phyloP scores from a whole-genome alignment of 1,140 invertebrate species.

The Cotesia chilonis region DNA sequence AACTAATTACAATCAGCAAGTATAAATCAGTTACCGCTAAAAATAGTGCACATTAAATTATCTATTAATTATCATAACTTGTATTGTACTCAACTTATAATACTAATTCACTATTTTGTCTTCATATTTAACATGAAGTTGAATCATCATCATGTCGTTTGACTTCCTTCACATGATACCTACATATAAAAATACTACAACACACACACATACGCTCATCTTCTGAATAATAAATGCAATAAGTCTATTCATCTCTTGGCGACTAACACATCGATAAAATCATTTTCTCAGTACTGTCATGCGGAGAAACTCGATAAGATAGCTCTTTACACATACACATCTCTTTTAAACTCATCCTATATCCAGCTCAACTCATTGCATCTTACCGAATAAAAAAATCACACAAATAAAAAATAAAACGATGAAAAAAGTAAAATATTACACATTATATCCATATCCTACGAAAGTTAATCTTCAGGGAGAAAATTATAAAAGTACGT shows the following conservation, averaged over 20 bases:
- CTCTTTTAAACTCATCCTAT: constrained; percentile 1
- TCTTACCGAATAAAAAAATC: constrained; percentile 16
- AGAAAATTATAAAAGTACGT: constrained; percentile 1
- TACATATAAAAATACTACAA: not conserved
- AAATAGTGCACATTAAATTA: too few species aligned
- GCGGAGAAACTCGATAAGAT: constrained; percentile 33
- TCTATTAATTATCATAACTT: too few species aligned
- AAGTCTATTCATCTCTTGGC: constrained; percentile 23
- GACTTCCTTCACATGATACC: too few species aligned
- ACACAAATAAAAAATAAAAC: not conserved
- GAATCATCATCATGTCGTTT: not conserved
- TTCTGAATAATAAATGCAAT: constrained; percentile 4
- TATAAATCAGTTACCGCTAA: too few species aligned
- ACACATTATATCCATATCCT: too few species aligned
- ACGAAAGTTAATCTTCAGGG: not conserved
- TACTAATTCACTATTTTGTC: not conserved
- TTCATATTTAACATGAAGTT: too few species aligned
- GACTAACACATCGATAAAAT: constrained; percentile 32
- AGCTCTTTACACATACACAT: constrained; percentile 29
- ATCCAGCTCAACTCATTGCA: not conserved
- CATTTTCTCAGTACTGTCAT: constrained; percentile 32
- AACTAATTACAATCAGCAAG: too few species aligned
- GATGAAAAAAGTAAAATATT: not conserved
- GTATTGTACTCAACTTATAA: not conserved
- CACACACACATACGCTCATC: not conserved